Percentiles rank a stretch among this genome's conserved stretches.
Evolutionary conservation across 2,888 invertebrate species (phyloP).

Genomic region (Drosophila paramelanica): DNA sequence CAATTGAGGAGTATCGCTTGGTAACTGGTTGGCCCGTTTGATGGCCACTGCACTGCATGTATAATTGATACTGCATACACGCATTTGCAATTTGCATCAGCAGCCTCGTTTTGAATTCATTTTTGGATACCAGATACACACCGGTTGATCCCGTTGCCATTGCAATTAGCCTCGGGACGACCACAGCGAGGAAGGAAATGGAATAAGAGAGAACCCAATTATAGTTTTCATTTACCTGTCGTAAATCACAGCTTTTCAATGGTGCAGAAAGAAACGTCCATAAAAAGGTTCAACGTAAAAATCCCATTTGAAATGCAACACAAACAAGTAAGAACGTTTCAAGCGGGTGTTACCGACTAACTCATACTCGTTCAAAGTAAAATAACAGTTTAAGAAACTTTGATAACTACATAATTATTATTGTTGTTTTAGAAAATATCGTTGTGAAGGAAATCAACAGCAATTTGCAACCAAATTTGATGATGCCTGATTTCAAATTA

Average conservation of each 20-base stretch:
- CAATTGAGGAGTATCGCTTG: constrained; percentile 3
- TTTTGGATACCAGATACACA: constrained; percentile 1
- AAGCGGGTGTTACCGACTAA: no score
- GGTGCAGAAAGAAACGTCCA: constrained; percentile 44
- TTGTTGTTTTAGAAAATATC: no score
- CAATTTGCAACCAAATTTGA: no score
- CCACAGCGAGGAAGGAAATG: no score
- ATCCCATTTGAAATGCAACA: constrained; percentile 37
- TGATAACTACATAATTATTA: no score
- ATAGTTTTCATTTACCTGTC: constrained; percentile 58
- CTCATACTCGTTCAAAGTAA: no score
- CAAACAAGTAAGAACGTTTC: neutral
- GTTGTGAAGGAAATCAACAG: no score
- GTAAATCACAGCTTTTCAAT: constrained; percentile 60
- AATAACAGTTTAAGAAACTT: no score
- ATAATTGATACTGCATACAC: constrained; percentile 64
- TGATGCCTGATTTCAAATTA: neutral
- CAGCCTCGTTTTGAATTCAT: constrained; percentile 40
- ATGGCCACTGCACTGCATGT: constrained; percentile 34
- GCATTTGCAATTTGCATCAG: constrained; percentile 15
- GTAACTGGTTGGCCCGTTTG: constrained; percentile 1
- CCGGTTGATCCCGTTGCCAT: no score
- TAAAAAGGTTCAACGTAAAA: constrained; percentile 24
- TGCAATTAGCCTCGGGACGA: constrained; percentile 42
- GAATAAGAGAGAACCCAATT: constrained; percentile 52